Evolutionary conservation across 2,888 invertebrate species (phyloP), one percentile per base, ranked within the genome.

Genomic region (Meloe dianella): DNA sequence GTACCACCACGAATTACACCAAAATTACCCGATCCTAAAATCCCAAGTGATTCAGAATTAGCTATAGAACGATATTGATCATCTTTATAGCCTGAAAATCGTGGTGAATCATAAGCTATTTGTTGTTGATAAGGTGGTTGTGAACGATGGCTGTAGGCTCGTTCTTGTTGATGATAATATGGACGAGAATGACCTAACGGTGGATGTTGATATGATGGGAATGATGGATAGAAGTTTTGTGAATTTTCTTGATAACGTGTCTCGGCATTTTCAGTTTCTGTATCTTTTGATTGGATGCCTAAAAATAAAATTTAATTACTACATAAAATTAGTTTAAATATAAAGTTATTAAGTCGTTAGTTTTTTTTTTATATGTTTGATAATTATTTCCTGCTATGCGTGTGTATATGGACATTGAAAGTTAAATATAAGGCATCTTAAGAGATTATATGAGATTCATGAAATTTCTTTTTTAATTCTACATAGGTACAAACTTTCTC

Each of bases 1-100:
- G 95, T 95, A 5, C 94, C 95, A 4, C 95, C 95, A 64, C 90
- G 88, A 60, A 95, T 91, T 0, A 95, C 93, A 0, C 94, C 94
- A 77, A 95, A 95, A 82, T 94, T 94, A 0, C 94, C 94, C 0
- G 94, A 94, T 7, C 95, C 91, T 6, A 95, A 84, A 14, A 94
- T 86, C 57, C 89, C 88, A 24, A 89, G 87, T n/a, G 68, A 56
- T 41, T 67, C 69, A 10, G 64, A 66, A 47, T 72, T 71, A 1
- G 74, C 67, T 29, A 67, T 58, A 10, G 68, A 65, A 14, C 71
- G 67, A 56, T 68, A 75, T 22, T 67, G 70, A 29, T 74, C 69
- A 47, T 77, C 75, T 70, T 80, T 79, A 68, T 78, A 80, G 0
- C 85, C 61, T 83, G 80, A 30, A 84, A 85, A 66, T 85, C 86